Percentiles rank a stretch among this genome's conserved stretches.
Evolutionary conservation across 2,797 vertebrate genomes (phyloP).

Genomic region (Ateles fusciceps): DNA sequence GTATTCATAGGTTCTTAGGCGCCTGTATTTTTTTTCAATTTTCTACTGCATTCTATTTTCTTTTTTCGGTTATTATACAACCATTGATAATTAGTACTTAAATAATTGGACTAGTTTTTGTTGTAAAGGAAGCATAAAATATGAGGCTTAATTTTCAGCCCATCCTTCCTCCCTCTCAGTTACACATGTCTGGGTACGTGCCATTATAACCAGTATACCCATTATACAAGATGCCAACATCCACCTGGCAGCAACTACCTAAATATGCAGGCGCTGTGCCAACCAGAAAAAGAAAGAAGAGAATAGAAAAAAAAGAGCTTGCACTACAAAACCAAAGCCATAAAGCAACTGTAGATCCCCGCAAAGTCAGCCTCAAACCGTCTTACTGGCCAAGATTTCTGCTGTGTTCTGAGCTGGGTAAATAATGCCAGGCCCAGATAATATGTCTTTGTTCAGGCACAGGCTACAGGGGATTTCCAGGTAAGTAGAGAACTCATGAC

Average conservation of each 20-base stretch:
- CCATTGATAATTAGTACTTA: neutral
- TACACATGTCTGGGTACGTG: neutral
- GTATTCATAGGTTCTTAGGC: neutral
- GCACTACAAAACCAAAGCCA: neutral
- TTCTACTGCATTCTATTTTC: neutral
- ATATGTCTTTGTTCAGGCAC: slow-evolving; percentile 1
- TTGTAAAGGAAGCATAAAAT: neutral
- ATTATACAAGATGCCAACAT: neutral
- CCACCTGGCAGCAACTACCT: neutral
- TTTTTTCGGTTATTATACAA: neutral
- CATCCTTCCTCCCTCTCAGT: neutral
- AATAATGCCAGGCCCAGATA: neutral
- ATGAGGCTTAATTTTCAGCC: neutral
- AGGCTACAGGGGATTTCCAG: neutral
- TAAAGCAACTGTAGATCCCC: neutral
- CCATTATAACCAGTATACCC: neutral
- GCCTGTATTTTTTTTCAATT: neutral
- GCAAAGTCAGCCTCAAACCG: neutral
- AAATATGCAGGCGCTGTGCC: neutral
- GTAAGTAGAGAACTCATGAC: neutral
- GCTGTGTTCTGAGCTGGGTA: neutral
- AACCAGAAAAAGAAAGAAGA: neutral
- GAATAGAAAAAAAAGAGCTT: neutral
- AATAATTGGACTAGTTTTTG: neutral
- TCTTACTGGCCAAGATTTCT: neutral